Conservation (phyloP, 2,888 invertebrate species). For the Chrysolina haemoptera region DNA sequence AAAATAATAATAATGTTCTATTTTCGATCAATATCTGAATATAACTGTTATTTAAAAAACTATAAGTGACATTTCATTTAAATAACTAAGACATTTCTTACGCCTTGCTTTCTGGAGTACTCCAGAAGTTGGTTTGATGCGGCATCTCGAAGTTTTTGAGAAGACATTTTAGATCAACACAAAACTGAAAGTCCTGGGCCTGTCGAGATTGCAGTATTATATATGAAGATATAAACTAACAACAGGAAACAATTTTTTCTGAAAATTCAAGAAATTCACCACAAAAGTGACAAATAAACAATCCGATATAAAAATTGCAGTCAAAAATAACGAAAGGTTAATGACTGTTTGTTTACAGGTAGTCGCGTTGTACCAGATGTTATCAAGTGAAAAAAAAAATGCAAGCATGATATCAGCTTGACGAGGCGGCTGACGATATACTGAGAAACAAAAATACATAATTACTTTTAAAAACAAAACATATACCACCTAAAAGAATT, state of each 20-base stretch:
- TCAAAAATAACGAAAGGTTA: neutral
- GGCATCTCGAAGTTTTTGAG: slow-evolving; percentile 51
- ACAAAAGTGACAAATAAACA: slow-evolving; percentile 24
- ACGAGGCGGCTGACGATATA: no score
- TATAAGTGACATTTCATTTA: no score
- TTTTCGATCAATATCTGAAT: no score
- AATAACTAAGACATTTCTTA: no score
- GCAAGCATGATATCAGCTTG: no score
- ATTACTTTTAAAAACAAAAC: no score
- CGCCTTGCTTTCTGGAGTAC: slow-evolving; percentile 62
- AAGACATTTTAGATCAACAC: slow-evolving; percentile 31
- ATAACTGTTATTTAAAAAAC: neutral
- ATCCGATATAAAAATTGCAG: neutral
- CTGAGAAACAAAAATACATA: no score
- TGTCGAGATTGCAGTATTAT: neutral
- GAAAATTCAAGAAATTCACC: slow-evolving; percentile 25
- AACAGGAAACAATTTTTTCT: slow-evolving; percentile 30
- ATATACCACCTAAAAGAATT: no score
- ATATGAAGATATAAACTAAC: slow-evolving; percentile 29
- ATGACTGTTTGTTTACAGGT: slow-evolving; percentile 17
- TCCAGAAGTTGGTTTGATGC: slow-evolving; percentile 63
- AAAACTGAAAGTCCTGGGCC: neutral
- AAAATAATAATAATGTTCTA: no score
- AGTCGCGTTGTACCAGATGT: neutral
- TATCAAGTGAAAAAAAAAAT: neutral